These are phyloP conservation scores for Gasterosteus nipponicus DNA, from an alignment of 2,113 vertebrate species.

Conservation along the genomic window DNA sequence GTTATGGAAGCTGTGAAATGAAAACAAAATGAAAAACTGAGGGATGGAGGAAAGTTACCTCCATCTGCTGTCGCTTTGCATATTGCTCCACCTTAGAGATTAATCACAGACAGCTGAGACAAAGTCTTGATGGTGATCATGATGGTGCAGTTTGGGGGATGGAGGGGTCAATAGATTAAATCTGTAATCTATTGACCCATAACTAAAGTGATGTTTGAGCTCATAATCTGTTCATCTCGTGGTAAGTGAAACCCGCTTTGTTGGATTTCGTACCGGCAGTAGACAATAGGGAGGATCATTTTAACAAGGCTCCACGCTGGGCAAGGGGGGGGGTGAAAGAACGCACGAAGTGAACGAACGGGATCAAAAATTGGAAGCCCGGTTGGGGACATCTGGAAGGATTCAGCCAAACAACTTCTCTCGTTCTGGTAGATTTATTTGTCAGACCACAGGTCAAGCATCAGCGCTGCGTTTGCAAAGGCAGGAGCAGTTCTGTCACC, in stretches of 20 bases:
- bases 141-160: conserved; percentile 46
- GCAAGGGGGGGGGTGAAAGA: neutral
- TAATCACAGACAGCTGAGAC: conserved; percentile 51
- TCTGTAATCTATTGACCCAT: conserved; percentile 69
- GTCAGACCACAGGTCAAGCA: too few species aligned
- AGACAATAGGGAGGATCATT: conserved; percentile 60
- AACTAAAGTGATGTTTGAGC: conserved; percentile 71
- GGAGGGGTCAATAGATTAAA: conserved; percentile 55
- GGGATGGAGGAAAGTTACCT: conserved; percentile 12
- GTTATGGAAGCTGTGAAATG: too few species aligned
- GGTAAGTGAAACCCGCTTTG: conserved; percentile 73
- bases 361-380: neutral
- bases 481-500: too few species aligned
- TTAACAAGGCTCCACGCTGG: conserved; percentile 50
- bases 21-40: too few species aligned
- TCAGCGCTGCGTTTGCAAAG: too few species aligned
- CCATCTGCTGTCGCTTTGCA: neutral
- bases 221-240: conserved; percentile 68
- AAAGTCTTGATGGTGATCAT: conserved; percentile 35
- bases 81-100: conserved; percentile 39
- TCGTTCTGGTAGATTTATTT: too few species aligned
- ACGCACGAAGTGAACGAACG: too few species aligned
- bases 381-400: neutral
- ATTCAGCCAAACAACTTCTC: too few species aligned
- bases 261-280: conserved; percentile 40